Evolutionary conservation across 2,113 vertebrate genomes (phyloP), one percentile per base, ranked within the genome.

Genomic region (Prochilodus magdalenae): DNA sequence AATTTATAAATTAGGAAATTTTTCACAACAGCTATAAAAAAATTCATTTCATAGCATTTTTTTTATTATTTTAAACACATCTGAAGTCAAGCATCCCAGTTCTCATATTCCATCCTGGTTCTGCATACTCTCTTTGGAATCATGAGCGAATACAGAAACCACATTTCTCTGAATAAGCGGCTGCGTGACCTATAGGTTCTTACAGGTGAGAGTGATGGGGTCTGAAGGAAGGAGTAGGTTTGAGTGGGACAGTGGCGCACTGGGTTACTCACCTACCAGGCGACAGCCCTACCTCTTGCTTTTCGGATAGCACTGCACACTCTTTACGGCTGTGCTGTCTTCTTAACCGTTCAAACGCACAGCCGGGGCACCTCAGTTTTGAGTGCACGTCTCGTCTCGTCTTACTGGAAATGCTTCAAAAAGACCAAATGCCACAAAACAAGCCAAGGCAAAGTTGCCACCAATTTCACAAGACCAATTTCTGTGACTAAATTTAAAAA

Each of bases 231-330:
- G 85, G 65, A 26, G 72, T 44, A 75, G 80, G 69, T 84, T 60
- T 83, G 80, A 72, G 71, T 75, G 75, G 83, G 77, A 80, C 70
- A 27, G 51, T 72, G 59, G 79, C 62, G 78, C 77, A 72, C 75
- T 81, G 74, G 57, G 83, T 88, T 86, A 88, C 87, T 88, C 87
- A 88, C 87, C 87, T 86, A 88, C 78, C 74, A 86, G 80, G 79
- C 77, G 73, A 77, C 75, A 85, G 53, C 80, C 80, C 85, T 79
- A 74, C 75, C 78, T 74, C 63, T 70, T 72, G 71, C 57, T 53
- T 79, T 83, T 80, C 59, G 67, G 83, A 77, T 57, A 75, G 77
- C 80, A 81, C 83, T 84, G 80, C 77, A 49, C 77, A 57, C 72
- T 36, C 78, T 78, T 60, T 82, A 78, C 75, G 77, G 75, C 71